Base-by-base conservation (phyloP, 2,888 invertebrate species). In the Euzophera pinguis region DNA sequence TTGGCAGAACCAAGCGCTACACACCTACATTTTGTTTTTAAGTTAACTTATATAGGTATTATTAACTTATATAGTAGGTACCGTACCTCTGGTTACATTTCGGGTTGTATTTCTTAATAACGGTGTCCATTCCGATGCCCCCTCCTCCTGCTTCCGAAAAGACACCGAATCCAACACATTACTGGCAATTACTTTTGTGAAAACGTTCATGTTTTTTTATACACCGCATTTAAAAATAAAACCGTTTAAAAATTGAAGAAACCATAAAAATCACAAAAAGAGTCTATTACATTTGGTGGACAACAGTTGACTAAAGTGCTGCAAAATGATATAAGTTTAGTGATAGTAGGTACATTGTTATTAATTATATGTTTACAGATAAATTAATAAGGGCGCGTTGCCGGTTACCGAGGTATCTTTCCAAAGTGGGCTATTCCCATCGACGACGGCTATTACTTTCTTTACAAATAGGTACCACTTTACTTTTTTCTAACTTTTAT, bases 71-170 rank as follows among this genome's bases (percentile, higher is more conserved):
- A n/a, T n/a, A n/a, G n/a, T n/a, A n/a, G n/a, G n/a, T n/a, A n/a
- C 16, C 55, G 51, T 50, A 58, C 58, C 35, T 39, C 6, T 52
- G 17, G 7, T 42, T n/a, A 13, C 32, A 35, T 32, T 3, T 38
- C 35, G 1, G n/a, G 47, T 12, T 6, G 65, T 51, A 48, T 65
- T 66, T 53, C 57, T 59, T 56, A 86, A 65, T 57, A 86, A 63
- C 5, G 85, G 86, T 14, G 83, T 80, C 73, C 76, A 72, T 73
- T 86, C 86, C 34, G 78, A 71, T 17, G 59, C 32, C 22, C 45
- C 49, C 54, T 72, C 64, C 54, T 47, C 62, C 55, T 65, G 67
- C 60, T 72, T 77, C 61, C 61, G 57, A 55, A 64, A 60, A 52
- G 71, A 66, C 63, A 72, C 68, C 52, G 65, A 65, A 58, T 62